phyloP scores from a whole-genome alignment of 2,888 invertebrate genomes.

The Beris morrisii region DNA sequence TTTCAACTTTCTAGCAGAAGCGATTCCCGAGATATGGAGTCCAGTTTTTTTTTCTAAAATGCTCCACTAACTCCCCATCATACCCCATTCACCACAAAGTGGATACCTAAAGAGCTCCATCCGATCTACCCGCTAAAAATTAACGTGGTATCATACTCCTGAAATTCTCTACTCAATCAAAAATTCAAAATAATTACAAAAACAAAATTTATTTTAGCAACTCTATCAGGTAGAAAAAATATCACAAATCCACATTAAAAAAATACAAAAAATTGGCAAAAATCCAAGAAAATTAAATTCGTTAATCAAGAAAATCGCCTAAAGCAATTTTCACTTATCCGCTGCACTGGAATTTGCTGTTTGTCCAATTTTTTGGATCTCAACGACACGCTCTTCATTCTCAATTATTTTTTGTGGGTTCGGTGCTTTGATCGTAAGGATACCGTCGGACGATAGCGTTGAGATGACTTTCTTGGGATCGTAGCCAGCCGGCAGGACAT shows the following conservation, averaged over 20 bases:
- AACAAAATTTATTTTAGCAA: too few relatives aligned
- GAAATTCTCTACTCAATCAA: too few relatives aligned
- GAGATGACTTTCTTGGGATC: slow-evolving; percentile 74
- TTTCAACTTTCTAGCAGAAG: too few relatives aligned
- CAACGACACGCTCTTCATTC: slow-evolving; percentile 59
- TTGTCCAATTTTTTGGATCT: slow-evolving; percentile 64
- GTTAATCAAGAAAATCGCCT: background rate
- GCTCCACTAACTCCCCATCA: too few relatives aligned
- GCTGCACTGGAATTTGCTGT: slow-evolving; percentile 1
- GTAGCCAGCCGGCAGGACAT: slow-evolving; percentile 68
- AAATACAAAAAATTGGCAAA: slow-evolving; percentile 16
- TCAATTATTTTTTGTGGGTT: slow-evolving; percentile 36
- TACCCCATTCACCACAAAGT: too few relatives aligned
- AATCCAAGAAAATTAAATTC: background rate
- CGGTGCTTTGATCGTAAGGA: slow-evolving; percentile 72
- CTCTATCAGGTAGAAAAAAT: slow-evolving; percentile 13
- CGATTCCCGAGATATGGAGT: too few relatives aligned
- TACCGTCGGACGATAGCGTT: slow-evolving; percentile 78
- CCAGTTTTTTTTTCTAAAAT: too few relatives aligned
- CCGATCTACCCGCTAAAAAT: too few relatives aligned
- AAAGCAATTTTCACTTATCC: background rate
- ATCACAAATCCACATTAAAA: slow-evolving; percentile 23
- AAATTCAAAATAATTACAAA: too few relatives aligned
- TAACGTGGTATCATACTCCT: too few relatives aligned
- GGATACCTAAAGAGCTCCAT: too few relatives aligned